Conservation (phyloP, 2,797 vertebrate species). For the Phalloptychus januarius region DNA sequence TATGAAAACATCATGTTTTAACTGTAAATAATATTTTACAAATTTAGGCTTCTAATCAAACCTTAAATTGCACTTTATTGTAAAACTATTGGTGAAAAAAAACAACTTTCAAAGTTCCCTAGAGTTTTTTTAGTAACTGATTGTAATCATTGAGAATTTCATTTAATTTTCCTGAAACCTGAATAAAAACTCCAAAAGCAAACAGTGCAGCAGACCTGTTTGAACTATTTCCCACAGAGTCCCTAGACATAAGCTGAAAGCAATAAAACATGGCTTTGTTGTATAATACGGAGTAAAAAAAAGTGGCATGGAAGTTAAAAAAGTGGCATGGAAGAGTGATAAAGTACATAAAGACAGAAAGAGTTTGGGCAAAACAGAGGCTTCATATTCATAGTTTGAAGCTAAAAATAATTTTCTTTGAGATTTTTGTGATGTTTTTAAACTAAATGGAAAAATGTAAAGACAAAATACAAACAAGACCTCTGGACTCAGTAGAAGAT, state of each 20-base stretch:
- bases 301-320: not conserved
- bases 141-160: not conserved
- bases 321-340: not conserved
- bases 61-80: too few species aligned
- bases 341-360: not conserved
- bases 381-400: not conserved
- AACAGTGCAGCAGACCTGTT: not conserved
- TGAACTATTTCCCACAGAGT: not conserved
- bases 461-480: not conserved
- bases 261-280: not conserved
- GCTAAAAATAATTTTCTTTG: not conserved
- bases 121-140: not conserved
- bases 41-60: too few species aligned
- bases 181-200: not conserved
- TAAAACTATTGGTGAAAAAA: too few species aligned
- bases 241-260: not conserved
- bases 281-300: not conserved
- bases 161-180: not conserved
- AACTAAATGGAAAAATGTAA: not conserved
- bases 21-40: too few species aligned
- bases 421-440: not conserved
- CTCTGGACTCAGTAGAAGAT: not conserved
- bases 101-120: too few species aligned
- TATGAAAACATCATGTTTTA: too few species aligned
- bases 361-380: not conserved